Percentiles rank a stretch among this genome's conserved stretches.
Conservation (phyloP, 2,888 invertebrate genomes). For the Sipha maydis region DNA sequence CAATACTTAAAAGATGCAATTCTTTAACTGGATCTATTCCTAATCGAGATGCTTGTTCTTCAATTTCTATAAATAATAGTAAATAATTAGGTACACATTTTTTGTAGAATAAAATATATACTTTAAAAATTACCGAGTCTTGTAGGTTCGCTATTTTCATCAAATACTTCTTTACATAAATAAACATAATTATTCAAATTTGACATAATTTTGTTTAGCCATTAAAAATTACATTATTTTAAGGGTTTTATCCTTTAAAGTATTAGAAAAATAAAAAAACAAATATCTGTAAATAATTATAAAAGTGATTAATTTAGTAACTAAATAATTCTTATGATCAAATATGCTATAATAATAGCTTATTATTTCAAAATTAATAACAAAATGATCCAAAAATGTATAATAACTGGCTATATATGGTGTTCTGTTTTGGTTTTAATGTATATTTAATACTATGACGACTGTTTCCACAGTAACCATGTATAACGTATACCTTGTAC, state of each 20-base stretch:
- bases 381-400: neutral
- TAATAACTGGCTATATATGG: neutral
- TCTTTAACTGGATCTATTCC: slow-evolving; percentile 59
- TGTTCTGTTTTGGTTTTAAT: neutral
- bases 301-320: neutral
- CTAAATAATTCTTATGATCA: neutral
- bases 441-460: slow-evolving; percentile 1
- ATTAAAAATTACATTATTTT: neutral
- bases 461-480: slow-evolving; percentile 23
- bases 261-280: neutral
- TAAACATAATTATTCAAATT: slow-evolving; percentile 17
- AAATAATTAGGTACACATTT: neutral
- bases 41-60: slow-evolving; percentile 58
- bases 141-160: slow-evolving; percentile 49
- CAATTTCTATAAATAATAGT: slow-evolving; percentile 53
- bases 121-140: slow-evolving; percentile 27
- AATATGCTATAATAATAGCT: too few relatives aligned
- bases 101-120: neutral
- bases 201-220: slow-evolving; percentile 26
- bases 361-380: neutral
- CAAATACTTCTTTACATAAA: slow-evolving; percentile 54
- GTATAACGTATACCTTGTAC: neutral
- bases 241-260: too few relatives aligned
- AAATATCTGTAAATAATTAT: neutral
- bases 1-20: slow-evolving; percentile 52